These are phyloP conservation scores for Halichoeres trimaculatus DNA, from an alignment of 2,113 vertebrate genomes.

Conservation along the genomic window DNA sequence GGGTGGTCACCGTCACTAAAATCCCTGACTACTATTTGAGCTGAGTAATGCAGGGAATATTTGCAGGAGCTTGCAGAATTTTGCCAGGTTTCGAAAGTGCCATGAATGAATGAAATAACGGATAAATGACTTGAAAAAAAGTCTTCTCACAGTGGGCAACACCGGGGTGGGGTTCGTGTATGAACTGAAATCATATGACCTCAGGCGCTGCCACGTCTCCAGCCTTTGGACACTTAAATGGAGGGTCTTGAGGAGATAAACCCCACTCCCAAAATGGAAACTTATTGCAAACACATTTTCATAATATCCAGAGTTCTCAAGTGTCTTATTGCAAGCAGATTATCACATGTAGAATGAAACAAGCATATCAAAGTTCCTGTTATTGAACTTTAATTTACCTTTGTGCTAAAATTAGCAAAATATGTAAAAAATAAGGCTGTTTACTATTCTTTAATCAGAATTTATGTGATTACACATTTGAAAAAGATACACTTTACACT, in stretches of 20 bases:
- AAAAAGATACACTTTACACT: too few relatives aligned
- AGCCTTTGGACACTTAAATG: constrained; percentile 57
- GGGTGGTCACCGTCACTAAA: constrained; percentile 61
- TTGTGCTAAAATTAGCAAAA: not conserved
- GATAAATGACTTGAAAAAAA: not conserved
- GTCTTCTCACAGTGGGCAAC: constrained; percentile 27
- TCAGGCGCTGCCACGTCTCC: constrained; percentile 80
- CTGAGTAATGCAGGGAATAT: constrained; percentile 11
- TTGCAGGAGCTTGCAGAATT: not conserved
- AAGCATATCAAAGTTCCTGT: not conserved
- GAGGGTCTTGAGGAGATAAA: constrained; percentile 40
- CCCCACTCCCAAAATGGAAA: constrained; percentile 31
- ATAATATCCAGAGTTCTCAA: not conserved
- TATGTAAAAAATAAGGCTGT: too few relatives aligned
- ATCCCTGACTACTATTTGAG: constrained; percentile 6
- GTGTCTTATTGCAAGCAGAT: not conserved
- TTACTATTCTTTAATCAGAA: too few relatives aligned
- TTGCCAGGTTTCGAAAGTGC: not conserved
- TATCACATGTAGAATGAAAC: not conserved
- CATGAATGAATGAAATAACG: constrained; percentile 15
- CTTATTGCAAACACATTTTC: constrained; percentile 1
- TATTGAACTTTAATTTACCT: not conserved
- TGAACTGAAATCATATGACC: constrained; percentile 73
- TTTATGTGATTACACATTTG: too few relatives aligned
- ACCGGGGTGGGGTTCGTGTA: constrained; percentile 71